phyloP scores from a whole-genome alignment of 1,140 invertebrate species.

The Bathynomus jamesi region DNA sequence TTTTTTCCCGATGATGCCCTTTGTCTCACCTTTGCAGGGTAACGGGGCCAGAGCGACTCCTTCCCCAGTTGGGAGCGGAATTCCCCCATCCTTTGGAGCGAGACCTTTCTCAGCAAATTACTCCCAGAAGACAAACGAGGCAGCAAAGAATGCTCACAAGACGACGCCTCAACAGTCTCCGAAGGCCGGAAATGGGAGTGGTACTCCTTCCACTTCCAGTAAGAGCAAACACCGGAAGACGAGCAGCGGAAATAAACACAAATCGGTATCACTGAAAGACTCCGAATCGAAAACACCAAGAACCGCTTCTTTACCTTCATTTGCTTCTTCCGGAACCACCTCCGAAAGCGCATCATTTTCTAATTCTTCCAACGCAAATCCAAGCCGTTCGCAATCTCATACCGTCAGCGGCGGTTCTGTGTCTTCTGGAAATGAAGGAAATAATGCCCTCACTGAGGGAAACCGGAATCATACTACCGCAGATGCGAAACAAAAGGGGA shows the following conservation, averaged over 20 bases:
- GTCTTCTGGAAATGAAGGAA: background rate
- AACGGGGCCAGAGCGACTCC: background rate
- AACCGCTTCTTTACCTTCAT: background rate
- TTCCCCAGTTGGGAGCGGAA: background rate
- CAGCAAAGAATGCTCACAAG: too few species aligned
- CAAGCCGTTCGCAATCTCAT: background rate
- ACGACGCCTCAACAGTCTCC: slow-evolving; percentile 1
- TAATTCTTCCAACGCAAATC: background rate
- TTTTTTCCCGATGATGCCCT: background rate
- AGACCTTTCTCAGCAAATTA: background rate
- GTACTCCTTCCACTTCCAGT: background rate
- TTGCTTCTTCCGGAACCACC: background rate
- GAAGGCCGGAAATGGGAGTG: background rate
- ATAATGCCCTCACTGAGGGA: background rate
- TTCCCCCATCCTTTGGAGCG: background rate
- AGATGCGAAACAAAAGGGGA: background rate
- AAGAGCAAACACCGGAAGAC: background rate
- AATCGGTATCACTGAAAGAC: background rate
- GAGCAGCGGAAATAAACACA: background rate
- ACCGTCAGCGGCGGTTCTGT: background rate
- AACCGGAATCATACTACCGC: background rate
- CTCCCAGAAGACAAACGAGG: background rate
- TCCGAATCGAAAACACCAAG: background rate
- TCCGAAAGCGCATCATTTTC: background rate
- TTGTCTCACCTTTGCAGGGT: background rate